Percentiles rank a stretch among this genome's conserved stretches.
These are phyloP conservation scores for Epizoanthus scotinus DNA, from an alignment of 92 coral and sea anemone species.

Conservation along the genomic window DNA sequence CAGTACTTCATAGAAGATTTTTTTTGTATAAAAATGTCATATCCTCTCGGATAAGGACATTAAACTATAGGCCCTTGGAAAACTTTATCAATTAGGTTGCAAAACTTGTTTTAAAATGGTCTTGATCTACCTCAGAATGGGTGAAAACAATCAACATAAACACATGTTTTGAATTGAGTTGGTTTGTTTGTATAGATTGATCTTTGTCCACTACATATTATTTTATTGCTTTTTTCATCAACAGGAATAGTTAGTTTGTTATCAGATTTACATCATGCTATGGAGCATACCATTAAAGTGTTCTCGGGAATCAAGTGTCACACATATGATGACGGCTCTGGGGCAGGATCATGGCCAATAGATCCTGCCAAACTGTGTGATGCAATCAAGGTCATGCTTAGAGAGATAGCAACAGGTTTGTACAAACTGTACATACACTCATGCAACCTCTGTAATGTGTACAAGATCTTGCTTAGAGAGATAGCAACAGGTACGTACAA, in stretches of 20 bases:
- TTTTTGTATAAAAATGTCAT: too few species aligned
- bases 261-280: slow-evolving; percentile 19
- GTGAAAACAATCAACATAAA: too few species aligned
- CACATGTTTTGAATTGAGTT: too few species aligned
- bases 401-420: slow-evolving; percentile 56
- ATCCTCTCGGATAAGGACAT: too few species aligned
- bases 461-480: slow-evolving; percentile 38
- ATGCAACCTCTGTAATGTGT: slow-evolving; percentile 33
- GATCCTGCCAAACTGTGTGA: slow-evolving; percentile 46
- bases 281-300: slow-evolving; percentile 16
- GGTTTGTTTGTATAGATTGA: too few species aligned
- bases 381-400: slow-evolving; percentile 34
- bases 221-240: not conserved
- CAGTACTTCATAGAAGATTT: too few species aligned
- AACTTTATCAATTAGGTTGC: not conserved
- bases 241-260: slow-evolving; percentile 16
- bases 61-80: too few species aligned
- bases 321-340: slow-evolving; percentile 26
- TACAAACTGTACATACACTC: not conserved
- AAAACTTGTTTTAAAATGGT: too few species aligned
- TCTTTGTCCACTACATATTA: too few species aligned
- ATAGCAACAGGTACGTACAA: slow-evolving; percentile 50
- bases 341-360: slow-evolving; percentile 18
- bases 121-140: too few species aligned
- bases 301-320: slow-evolving; percentile 10